Conservation (phyloP, 1,140 invertebrate species). For the Macrobrachium nipponense region DNA sequence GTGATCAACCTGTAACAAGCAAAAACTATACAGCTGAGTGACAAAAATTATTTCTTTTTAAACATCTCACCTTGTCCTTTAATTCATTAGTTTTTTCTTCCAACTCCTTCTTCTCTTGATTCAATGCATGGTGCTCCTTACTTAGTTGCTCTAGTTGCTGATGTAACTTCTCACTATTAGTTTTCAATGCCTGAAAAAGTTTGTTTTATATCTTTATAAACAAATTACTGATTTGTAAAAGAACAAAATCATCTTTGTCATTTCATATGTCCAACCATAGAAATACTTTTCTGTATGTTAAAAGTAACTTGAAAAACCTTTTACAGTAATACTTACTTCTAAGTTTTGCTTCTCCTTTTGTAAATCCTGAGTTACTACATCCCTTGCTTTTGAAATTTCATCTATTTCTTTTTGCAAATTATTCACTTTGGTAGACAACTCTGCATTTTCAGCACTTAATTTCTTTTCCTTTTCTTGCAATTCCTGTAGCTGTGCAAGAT, state of each 20-base stretch:
- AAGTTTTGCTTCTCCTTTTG: not conserved
- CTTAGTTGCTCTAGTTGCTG: too few species aligned
- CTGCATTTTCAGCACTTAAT: not conserved
- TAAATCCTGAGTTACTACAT: conserved; percentile 1
- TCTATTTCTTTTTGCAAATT: not conserved
- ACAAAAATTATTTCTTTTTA: not conserved
- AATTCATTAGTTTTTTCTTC: conserved; percentile 26
- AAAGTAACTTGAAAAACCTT: too few species aligned
- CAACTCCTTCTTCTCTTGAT: conserved; percentile 14
- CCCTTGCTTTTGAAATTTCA: conserved; percentile 3
- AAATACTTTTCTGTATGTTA: too few species aligned
- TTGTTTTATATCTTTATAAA: too few species aligned
- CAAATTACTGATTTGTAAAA: too few species aligned
- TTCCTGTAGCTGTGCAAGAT: not conserved
- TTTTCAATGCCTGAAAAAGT: too few species aligned
- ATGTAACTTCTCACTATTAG: too few species aligned
- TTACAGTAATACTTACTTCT: too few species aligned
- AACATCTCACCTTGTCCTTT: conserved; percentile 41
- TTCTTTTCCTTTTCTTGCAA: conserved; percentile 24
- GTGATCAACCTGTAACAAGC: not conserved
- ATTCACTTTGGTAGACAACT: not conserved
- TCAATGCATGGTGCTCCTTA: not conserved
- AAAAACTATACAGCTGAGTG: not conserved
- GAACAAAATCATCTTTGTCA: too few species aligned
- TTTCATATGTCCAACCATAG: too few species aligned